Evolutionary conservation across 2,888 invertebrate species (phyloP), one percentile per base, ranked within the genome.

Genomic region (Acleris sparsana): DNA sequence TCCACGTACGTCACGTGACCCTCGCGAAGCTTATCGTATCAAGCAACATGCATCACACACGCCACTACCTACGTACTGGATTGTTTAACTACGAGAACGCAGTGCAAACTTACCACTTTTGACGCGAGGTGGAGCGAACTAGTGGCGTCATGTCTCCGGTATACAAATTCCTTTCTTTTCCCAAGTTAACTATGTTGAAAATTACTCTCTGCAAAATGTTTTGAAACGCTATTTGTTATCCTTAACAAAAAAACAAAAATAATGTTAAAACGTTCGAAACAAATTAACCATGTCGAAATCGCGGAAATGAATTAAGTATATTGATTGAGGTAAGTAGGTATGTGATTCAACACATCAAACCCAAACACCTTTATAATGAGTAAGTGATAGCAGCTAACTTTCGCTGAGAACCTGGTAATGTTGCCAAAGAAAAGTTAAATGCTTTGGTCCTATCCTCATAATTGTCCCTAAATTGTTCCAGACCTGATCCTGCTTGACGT

Each of bases 151-250:
- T 96, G 1, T 97, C 97, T 39, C 95, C 95, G 72, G 97, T 95
- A 82, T 97, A 99, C 55, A 99, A 93, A 75, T 97, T 98, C 71
- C 96, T 95, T 70, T 95, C 96, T 87, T 99, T 99, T 74, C 98
- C 98, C 71, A 99, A 95, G 89, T 99, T 99, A 1, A 99, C 98
- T 67, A 99, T 95, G 86, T 99, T 99, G 89, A 99, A 98, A 76
- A 99, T 96, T 3, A 99, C 98, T 72, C 98, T 94, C 97, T 97
- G 93, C 66, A 94, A 94, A 68, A 53, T 39, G 55, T 69, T 56
- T 22, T 25, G 25, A 25, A 33, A 33, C 9, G 33, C 9, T 3
- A 33, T 1, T 44, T 22, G 1, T 52, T n/a, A 59, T 39, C 11
- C 3, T 29, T 29, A 29, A 29, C 29, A 29, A 6, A 29, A 25